Evolutionary conservation across 2,888 invertebrate genomes (phyloP).

Genomic region (Cancer borealis): DNA sequence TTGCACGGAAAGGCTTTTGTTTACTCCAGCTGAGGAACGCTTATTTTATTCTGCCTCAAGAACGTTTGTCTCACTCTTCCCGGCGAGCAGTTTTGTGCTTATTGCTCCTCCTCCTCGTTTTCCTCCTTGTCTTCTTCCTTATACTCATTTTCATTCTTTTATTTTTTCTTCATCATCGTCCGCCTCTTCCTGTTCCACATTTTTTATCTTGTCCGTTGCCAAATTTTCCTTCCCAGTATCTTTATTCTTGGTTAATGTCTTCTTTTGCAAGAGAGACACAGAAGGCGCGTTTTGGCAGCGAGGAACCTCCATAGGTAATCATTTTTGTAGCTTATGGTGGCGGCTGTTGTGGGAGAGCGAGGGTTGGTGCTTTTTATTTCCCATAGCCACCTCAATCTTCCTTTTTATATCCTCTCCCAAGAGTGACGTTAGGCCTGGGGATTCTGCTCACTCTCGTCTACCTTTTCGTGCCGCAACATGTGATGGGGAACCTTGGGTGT

Average conservation of each 20-base stretch:
- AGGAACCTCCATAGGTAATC: background rate
- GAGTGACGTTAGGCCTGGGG: background rate
- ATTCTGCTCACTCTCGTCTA: background rate
- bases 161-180: background rate
- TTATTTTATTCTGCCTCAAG: background rate
- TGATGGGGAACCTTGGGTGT: background rate
- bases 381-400: slow-evolving; percentile 5
- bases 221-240: background rate
- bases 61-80: slow-evolving; percentile 40
- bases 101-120: slow-evolving; percentile 17
- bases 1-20: slow-evolving; percentile 60
- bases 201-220: background rate
- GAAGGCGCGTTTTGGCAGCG: background rate
- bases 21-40: slow-evolving; percentile 21
- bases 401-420: background rate
- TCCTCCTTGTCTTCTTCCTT: slow-evolving; percentile 24
- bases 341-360: background rate
- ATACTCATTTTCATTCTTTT: background rate
- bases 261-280: background rate
- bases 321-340: background rate
- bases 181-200: background rate
- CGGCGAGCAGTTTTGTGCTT: slow-evolving; percentile 34
- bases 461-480: background rate
- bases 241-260: background rate
- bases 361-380: slow-evolving; percentile 1